Conservation (phyloP, 2,797 vertebrate species). For the Liasis olivaceus region DNA sequence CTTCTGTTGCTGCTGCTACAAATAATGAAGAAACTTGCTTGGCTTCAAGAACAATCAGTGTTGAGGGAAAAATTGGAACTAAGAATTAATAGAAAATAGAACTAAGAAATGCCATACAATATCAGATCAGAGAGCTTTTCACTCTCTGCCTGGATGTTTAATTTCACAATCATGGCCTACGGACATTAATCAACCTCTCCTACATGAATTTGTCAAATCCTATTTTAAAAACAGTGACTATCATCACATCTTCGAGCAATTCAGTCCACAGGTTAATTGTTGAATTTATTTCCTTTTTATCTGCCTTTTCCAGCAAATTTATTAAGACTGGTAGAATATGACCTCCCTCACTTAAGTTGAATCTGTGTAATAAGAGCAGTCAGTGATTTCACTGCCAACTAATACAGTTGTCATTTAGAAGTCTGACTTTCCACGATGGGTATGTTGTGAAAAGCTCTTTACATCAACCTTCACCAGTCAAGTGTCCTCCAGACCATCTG, state of each 20-base stretch:
- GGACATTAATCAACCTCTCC: not conserved
- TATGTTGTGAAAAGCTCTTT: not conserved
- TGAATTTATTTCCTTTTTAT: not conserved
- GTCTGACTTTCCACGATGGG: not conserved
- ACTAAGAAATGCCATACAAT: not conserved
- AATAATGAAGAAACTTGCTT: not conserved
- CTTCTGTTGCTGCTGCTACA: not conserved
- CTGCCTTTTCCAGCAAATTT: not conserved
- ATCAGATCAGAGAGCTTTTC: not conserved
- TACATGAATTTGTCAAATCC: not conserved
- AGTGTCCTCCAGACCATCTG: not conserved
- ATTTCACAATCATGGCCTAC: not conserved
- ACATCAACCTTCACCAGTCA: not conserved
- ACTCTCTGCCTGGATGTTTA: not conserved
- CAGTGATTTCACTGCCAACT: not conserved
- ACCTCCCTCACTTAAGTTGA: not conserved
- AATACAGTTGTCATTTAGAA: not conserved
- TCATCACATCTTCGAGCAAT: not conserved
- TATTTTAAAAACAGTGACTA: not conserved
- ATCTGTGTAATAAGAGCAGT: too few species aligned
- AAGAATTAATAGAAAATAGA: not conserved
- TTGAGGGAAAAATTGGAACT: not conserved
- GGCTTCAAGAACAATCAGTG: not conserved
- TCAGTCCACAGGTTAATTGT: not conserved
- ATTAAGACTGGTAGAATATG: not conserved